Base-by-base conservation (phyloP, 2,888 invertebrate genomes). In the Protonemura montana region DNA sequence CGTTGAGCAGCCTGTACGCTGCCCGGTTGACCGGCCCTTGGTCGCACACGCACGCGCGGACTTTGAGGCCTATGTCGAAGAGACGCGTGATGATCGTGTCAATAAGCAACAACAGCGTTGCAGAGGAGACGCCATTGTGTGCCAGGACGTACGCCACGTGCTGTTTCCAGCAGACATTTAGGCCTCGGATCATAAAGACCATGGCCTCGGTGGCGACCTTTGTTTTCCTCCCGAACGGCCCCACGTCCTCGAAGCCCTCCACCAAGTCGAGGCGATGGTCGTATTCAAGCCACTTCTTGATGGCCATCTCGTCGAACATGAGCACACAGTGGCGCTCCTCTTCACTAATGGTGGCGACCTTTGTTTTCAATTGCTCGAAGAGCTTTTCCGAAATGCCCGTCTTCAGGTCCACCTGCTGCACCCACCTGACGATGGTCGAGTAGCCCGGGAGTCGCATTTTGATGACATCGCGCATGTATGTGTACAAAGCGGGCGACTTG, bases 401-500 rank as follows among this genome's bases (percentile, higher is more conserved):
- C 80, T 83, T 85, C 83, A 89, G 87, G 85, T 89, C 85, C 26
- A 87, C 84, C 77, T 89, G 87, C 78, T 89, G 89, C 10, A 90
- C 86, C 90, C 89, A 90, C 76, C 59, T 82, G 28, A 87, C 87
- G 29, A 90, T 88, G 30, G 89, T 87, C 85, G 88, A 87, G 27
- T 88, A 88, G 59, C 88, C 89, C 25, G 89, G 89, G 77, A 90
- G 87, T 30, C 87, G 85, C 82, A 90, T 88, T 41, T 88, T 82
- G n/a, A 82, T 82, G 85, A 88, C 88, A 28, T 88, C 41, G 25
- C 89, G 85, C 87, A 87, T 89, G 21, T 29, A 30, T 77, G 85
- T 87, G 85, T 90, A 90, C 2, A 88, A 87, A 29, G 88, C 86
- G 5, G 90, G 90, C 0, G 90, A 90, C 88, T 89, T 89, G 84